These are phyloP conservation scores for Idaea biselata DNA, from an alignment of 2,888 invertebrate genomes.

Conservation along the genomic window DNA sequence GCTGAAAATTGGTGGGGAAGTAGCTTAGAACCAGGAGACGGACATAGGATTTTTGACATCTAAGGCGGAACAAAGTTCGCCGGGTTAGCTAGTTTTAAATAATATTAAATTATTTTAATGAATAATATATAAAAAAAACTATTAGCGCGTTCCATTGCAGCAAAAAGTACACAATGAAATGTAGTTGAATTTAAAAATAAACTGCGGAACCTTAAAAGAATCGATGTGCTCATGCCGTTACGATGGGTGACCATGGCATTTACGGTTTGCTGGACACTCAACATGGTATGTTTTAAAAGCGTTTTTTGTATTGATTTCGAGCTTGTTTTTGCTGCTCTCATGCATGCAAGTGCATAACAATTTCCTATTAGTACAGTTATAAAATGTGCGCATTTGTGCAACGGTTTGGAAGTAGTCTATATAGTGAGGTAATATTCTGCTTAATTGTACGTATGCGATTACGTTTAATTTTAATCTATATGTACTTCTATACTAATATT, in stretches of 20 bases:
- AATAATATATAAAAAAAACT: too few relatives aligned
- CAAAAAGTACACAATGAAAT: too few relatives aligned
- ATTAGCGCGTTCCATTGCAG: too few relatives aligned
- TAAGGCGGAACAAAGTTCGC: too few relatives aligned
- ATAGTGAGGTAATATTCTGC: neutral
- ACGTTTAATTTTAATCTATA: neutral
- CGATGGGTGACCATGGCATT: conserved; percentile 78
- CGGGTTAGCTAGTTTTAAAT: too few relatives aligned
- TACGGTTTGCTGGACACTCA: conserved; percentile 68
- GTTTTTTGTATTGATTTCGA: conserved; percentile 53
- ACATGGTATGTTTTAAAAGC: conserved; percentile 63
- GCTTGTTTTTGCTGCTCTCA: conserved; percentile 40
- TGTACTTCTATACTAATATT: too few relatives aligned
- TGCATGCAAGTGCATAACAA: conserved; percentile 41
- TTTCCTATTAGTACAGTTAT: conserved; percentile 52
- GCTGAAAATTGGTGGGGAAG: too few relatives aligned
- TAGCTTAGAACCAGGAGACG: too few relatives aligned
- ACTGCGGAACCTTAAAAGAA: conserved; percentile 38
- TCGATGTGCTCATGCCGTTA: conserved; percentile 63
- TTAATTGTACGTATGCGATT: neutral
- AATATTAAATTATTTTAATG: too few relatives aligned
- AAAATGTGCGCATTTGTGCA: conserved; percentile 27
- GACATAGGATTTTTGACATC: too few relatives aligned
- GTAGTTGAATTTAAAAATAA: neutral
- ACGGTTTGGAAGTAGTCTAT: conserved; percentile 28